A percentile compares a stretch with the other conserved stretches of the same genome.
Evolutionary conservation across 2,888 invertebrate genomes (phyloP).

Genomic region (Mythimna lalbum): DNA sequence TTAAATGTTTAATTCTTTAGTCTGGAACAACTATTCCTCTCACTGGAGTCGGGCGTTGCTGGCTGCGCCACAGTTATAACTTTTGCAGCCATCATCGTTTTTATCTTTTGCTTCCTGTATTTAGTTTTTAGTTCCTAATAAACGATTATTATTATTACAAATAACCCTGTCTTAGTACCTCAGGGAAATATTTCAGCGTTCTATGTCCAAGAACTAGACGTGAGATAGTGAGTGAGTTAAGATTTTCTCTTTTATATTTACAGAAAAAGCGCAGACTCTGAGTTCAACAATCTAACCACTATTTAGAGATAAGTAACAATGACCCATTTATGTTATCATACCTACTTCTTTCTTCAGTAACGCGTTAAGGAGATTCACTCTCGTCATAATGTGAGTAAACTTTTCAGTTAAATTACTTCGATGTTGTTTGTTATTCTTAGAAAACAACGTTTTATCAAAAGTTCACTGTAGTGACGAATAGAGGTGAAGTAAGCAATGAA

Average conservation of each 20-base stretch:
- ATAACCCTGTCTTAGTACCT: too few species aligned
- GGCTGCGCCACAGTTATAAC: too few species aligned
- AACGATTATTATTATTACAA: too few species aligned
- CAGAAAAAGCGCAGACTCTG: neutral
- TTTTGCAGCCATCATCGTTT: too few species aligned
- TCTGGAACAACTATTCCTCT: too few species aligned
- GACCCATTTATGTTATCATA: conserved; percentile 50
- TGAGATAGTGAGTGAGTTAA: neutral
- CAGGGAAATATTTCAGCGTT: too few species aligned
- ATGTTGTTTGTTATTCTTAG: conserved; percentile 34
- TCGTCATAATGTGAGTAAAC: conserved; percentile 38
- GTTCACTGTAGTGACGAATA: conserved; percentile 30
- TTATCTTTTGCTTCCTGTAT: too few species aligned
- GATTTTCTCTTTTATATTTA: neutral
- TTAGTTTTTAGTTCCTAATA: too few species aligned
- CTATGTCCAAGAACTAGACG: too few species aligned
- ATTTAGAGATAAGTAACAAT: conserved; percentile 30
- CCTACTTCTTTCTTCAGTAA: conserved; percentile 22
- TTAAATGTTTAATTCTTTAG: too few species aligned
- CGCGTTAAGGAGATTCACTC: neutral
- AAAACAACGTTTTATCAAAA: conserved; percentile 49
- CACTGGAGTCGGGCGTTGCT: too few species aligned
- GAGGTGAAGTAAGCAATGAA: conserved; percentile 46
- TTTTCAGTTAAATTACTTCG: conserved; percentile 6
- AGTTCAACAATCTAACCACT: conserved; percentile 9